phyloP scores from a whole-genome alignment of 1,140 invertebrate genomes.

The Drosophila seguyi region DNA sequence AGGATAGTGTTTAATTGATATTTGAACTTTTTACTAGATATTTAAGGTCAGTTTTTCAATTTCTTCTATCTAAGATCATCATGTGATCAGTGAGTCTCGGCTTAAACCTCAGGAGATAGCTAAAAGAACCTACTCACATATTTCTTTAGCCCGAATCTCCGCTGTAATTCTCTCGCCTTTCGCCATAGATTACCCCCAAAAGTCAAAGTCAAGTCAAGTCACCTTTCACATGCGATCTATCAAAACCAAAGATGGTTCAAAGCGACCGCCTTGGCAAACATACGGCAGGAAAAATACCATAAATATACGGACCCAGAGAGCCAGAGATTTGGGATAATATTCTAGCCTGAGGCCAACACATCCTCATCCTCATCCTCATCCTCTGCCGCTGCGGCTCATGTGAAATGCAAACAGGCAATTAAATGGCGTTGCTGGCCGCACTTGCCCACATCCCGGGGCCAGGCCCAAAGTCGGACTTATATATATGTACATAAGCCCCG shows the following conservation, averaged over 20 bases:
- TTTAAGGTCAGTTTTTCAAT: neutral
- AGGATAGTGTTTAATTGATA: neutral
- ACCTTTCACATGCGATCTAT: conserved; percentile 61
- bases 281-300: conserved; percentile 58
- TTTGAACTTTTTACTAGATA: neutral
- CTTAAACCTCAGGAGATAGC: neutral
- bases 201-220: conserved; percentile 42
- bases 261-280: conserved; percentile 54
- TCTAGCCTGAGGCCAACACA: conserved; percentile 41
- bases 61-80: neutral
- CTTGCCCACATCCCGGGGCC: conserved; percentile 57
- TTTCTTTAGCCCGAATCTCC: conserved; percentile 6
- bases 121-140: neutral
- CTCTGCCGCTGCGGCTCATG: conserved; percentile 55
- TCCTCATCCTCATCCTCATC: conserved; percentile 18
- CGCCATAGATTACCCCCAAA: conserved; percentile 43
- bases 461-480: conserved; percentile 38
- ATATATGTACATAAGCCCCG: conserved; percentile 3
- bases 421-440: conserved; percentile 80
- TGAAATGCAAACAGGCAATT: conserved; percentile 83
- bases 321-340: conserved; percentile 49
- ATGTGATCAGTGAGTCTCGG: neutral
- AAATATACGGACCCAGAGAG: conserved; percentile 45
- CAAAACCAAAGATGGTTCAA: conserved; percentile 60
- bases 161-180: conserved; percentile 33